A percentile compares a stretch with the other conserved stretches of the same genome.
These are phyloP conservation scores for Caenorhabditis sp. DNA, from an alignment of 2,888 invertebrate genomes.

Conservation along the genomic window DNA sequence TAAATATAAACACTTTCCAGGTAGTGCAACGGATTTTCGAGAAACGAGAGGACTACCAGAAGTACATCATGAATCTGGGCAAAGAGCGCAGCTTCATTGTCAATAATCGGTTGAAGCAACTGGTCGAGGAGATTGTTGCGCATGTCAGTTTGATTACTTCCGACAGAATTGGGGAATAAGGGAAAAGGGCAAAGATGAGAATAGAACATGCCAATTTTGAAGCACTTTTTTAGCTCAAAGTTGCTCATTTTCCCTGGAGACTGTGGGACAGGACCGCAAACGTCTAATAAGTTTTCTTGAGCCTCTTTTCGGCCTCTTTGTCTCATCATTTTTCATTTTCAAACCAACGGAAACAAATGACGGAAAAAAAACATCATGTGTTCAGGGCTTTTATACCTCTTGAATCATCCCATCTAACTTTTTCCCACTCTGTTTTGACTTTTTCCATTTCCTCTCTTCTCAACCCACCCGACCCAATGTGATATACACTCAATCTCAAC, in stretches of 20 bases:
- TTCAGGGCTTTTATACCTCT: background rate
- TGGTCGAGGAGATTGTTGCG: conserved; percentile 79
- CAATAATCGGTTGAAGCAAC: conserved; percentile 75
- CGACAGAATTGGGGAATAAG: background rate
- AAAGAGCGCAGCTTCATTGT: conserved; percentile 76
- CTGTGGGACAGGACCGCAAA: too few species aligned
- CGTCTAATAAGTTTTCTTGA: conserved; percentile 46
- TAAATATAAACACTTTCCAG: conserved; percentile 49
- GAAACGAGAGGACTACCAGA: conserved; percentile 80
- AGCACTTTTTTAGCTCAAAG: conserved; percentile 33
- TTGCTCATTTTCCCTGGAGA: background rate
- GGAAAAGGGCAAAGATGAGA: background rate
- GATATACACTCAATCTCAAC: conserved; percentile 16
- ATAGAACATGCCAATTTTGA: conserved; percentile 27
- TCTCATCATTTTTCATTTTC: conserved; percentile 33
- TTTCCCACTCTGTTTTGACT: background rate
- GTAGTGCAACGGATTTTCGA: conserved; percentile 80
- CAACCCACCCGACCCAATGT: conserved; percentile 3
- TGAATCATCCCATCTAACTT: background rate
- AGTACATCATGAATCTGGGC: conserved; percentile 76
- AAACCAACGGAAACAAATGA: background rate
- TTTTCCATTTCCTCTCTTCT: background rate
- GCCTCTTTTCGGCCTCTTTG: conserved; percentile 13
- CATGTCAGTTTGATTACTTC: conserved; percentile 68
- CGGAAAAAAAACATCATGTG: conserved; percentile 11